Evolutionary conservation across 2,113 vertebrate genomes (phyloP), one percentile per base, ranked within the genome.

Genomic region (Megaceryle torquata): DNA sequence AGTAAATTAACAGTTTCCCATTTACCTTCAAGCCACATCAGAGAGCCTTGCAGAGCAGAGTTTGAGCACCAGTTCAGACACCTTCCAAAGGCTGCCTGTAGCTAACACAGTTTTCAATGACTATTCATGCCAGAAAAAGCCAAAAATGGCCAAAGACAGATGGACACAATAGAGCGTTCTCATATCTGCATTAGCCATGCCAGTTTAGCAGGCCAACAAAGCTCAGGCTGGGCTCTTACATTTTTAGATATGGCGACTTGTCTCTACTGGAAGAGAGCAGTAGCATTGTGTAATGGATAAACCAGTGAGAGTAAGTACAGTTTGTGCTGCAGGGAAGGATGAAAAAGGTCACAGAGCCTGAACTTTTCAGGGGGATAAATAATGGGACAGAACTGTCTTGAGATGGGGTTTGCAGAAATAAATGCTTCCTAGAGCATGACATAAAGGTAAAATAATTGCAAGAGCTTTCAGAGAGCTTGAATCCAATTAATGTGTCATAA

Each of bases 361-460:
- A 94, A 92, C 86, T 93, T 95, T 96, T 86, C 56, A 92, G 37
- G 35, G 54, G n/a, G 37, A 86, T 93, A 91, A 95, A 76, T 94
- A 87, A 96, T 92, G 88, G 88, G 53, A 67, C 39, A 82, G 80
- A 92, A 54, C 53, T 95, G 86, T 93, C 95, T 79, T 64, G 44
- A 82, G 82, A 84, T 76, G 72, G 57, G 54, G 2, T 68, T 93
- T 81, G 39, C 53, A 90, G 90, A 83, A 90, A 91, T 88, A 95
- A 95, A 88, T 94, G 72, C 60, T 94, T 94, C 86, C 67, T 86
- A 78, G 78, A 82, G 72, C 51, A 64, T 75, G 86, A 72, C 93
- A 94, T 92, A 72, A 91, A 94, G 80, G 68, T 95, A 86, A 89
- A 96, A 89, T 94, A 95, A 72, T 94, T 86, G 57, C 57, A 91